Evolutionary conservation across 2,113 vertebrate species (phyloP).

Genomic region (Arothron firmamentum): DNA sequence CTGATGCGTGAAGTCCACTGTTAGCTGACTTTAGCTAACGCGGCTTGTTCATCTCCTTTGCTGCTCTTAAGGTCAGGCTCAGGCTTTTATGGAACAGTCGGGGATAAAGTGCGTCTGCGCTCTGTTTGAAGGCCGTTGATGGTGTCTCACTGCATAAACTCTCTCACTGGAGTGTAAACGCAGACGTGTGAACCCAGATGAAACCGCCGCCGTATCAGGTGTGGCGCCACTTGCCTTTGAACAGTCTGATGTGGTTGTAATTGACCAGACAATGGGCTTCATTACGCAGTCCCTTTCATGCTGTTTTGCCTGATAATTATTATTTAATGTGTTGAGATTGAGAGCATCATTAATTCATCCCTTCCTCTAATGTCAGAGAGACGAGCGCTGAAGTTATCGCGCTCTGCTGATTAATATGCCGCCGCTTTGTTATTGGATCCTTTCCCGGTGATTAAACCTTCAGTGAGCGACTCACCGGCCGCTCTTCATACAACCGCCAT

Average conservation of each 20-base stretch:
- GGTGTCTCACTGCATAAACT: too few species aligned
- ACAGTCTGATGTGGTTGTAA: constrained; percentile 71
- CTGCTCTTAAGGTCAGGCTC: too few species aligned
- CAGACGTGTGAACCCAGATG: too few species aligned
- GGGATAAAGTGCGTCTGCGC: too few species aligned
- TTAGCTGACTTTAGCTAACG: background rate
- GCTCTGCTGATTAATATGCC: constrained; percentile 73
- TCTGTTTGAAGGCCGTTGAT: too few species aligned
- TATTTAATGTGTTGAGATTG: constrained; percentile 75
- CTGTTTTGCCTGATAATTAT: constrained; percentile 78
- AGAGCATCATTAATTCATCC: constrained; percentile 77
- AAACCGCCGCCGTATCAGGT: constrained; percentile 41
- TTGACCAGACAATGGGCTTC: constrained; percentile 76
- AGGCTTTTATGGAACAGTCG: too few species aligned
- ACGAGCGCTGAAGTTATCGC: constrained; percentile 75
- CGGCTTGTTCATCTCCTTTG: too few species aligned
- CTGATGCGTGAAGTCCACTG: background rate
- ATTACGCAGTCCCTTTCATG: constrained; percentile 75
- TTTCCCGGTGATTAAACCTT: constrained; percentile 74
- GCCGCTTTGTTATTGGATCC: constrained; percentile 78
- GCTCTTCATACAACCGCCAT: constrained; percentile 73
- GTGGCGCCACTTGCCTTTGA: constrained; percentile 64
- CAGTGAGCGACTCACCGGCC: constrained; percentile 72
- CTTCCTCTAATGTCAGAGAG: constrained; percentile 78
- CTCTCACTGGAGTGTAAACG: too few species aligned